Conservation (phyloP, 1,140 invertebrate species). For the Galleria mellonella region DNA sequence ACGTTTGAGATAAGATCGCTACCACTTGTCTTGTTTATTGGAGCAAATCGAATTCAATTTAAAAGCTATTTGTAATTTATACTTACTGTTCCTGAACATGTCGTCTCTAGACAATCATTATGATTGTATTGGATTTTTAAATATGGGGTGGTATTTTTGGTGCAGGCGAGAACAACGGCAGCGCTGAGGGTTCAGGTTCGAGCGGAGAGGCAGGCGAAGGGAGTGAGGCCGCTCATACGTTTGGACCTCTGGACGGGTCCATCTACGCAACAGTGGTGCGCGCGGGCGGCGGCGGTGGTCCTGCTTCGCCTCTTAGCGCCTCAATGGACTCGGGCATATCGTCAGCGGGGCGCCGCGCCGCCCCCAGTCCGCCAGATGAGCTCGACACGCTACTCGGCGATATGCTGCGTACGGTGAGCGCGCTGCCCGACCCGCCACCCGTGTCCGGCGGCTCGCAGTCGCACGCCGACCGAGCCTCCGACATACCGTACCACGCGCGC, state of each 20-base stretch:
- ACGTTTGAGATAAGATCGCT: conserved; percentile 11
- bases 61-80: conserved; percentile 41
- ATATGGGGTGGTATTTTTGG: conserved; percentile 3
- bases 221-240: conserved; percentile 78
- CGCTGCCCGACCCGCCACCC: conserved; percentile 81
- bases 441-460: conserved; percentile 54
- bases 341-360: conserved; percentile 77
- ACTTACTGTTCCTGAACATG: conserved; percentile 2
- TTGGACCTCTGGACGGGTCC: conserved; percentile 90
- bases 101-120: background rate
- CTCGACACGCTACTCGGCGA: conserved; percentile 80
- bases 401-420: conserved; percentile 88
- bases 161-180: conserved; percentile 65
- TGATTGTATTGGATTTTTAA: background rate
- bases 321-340: conserved; percentile 91
- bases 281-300: conserved; percentile 69
- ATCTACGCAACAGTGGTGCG: conserved; percentile 87
- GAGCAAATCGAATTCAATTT: conserved; percentile 43
- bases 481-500: conserved; percentile 89
- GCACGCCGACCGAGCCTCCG: conserved; percentile 42
- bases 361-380: conserved; percentile 65
- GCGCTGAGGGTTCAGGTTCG: conserved; percentile 83
- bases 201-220: conserved; percentile 76
- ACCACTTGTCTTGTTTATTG: conserved; percentile 25
- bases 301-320: conserved; percentile 83